Conservation (phyloP, 2,888 invertebrate species). For the Alentia gelatinosa region DNA sequence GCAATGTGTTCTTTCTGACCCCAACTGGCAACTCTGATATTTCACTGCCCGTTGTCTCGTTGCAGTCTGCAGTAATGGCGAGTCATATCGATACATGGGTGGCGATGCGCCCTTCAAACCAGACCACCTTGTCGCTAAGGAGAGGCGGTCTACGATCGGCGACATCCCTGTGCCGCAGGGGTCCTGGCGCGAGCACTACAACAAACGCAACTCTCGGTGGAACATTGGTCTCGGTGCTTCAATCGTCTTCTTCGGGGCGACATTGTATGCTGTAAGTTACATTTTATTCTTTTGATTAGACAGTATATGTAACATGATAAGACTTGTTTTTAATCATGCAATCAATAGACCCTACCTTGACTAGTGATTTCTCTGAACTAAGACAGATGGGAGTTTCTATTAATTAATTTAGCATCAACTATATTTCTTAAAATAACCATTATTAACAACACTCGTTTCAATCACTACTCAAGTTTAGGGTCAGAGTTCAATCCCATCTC, state of each 20-base stretch:
- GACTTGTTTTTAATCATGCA: neutral
- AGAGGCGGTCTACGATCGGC: neutral
- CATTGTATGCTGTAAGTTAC: constrained; percentile 34
- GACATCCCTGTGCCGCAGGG: constrained; percentile 52
- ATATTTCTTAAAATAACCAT: too few species aligned
- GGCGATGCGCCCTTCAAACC: neutral
- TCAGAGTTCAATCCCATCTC: too few species aligned
- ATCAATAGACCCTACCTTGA: too few species aligned
- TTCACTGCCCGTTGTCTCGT: neutral
- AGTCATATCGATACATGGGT: neutral
- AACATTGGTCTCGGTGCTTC: neutral
- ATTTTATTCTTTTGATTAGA: neutral
- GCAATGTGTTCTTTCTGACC: neutral
- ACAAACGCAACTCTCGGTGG: constrained; percentile 42
- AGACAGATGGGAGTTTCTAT: too few species aligned
- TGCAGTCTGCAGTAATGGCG: constrained; percentile 16
- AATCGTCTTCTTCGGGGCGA: neutral
- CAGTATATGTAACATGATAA: neutral
- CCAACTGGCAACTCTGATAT: neutral
- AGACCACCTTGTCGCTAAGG: constrained; percentile 1
- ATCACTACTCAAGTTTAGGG: too few species aligned
- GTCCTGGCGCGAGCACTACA: constrained; percentile 30
- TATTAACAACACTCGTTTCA: too few species aligned
- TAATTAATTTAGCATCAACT: too few species aligned
- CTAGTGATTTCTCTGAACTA: too few species aligned